Evolutionary conservation across 2,888 invertebrate species (phyloP).

Genomic region (Deilephila elpenor): DNA sequence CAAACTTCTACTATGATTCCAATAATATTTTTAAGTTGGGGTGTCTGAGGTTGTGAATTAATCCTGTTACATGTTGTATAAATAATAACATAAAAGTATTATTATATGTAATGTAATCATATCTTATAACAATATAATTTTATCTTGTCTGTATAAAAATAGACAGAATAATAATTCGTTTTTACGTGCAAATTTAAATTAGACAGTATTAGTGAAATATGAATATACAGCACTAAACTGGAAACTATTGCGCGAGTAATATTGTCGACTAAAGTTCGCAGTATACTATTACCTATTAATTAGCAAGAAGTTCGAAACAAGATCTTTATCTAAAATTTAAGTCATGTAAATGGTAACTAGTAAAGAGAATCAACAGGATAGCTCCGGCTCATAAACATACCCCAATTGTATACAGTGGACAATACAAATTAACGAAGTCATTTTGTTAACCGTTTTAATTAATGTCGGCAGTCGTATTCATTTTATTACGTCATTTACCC

Average conservation of each 20-base stretch:
- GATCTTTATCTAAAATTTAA: slow-evolving; percentile 4
- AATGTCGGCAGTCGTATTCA: not conserved
- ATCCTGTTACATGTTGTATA: no score
- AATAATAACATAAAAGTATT: no score
- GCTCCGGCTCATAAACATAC: slow-evolving; percentile 9
- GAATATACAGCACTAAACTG: not conserved
- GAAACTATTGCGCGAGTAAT: not conserved
- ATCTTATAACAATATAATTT: no score
- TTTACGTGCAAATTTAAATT: no score
- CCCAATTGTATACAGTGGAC: not conserved
- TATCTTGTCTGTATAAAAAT: no score
- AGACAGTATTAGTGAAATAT: no score
- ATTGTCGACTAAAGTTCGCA: not conserved
- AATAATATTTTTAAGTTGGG: no score
- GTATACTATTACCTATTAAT: slow-evolving; percentile 14
- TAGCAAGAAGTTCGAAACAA: slow-evolving; percentile 4
- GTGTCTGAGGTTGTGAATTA: no score
- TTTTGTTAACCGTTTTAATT: slow-evolving; percentile 4
- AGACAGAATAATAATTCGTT: no score
- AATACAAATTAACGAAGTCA: not conserved
- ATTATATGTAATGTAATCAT: no score
- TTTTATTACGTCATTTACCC: slow-evolving; percentile 17
- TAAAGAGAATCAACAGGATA: not conserved
- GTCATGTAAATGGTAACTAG: not conserved
- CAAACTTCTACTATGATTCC: no score